phyloP scores from a whole-genome alignment of 2,113 vertebrate species.

The Notiomystis cincta region DNA sequence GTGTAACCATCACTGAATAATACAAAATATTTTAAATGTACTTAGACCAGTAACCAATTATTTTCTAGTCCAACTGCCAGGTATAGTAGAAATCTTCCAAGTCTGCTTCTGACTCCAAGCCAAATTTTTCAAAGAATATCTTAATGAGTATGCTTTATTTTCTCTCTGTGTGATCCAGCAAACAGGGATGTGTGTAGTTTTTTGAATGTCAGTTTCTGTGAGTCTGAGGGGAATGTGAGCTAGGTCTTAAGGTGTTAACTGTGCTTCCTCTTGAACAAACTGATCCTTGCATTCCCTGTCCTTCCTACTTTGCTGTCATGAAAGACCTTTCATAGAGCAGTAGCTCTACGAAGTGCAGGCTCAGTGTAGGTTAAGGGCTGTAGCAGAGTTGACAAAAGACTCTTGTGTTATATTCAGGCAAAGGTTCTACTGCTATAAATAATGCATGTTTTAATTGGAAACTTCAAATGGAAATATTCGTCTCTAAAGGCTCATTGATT shows the following conservation, averaged over 20 bases:
- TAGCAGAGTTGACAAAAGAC: not conserved
- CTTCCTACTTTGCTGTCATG: not conserved
- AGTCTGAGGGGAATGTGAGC: not conserved
- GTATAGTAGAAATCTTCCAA: not conserved
- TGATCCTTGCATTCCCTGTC: not conserved
- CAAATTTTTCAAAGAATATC: not conserved
- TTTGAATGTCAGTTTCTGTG: not conserved
- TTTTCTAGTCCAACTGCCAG: not conserved
- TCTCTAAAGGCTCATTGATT: not conserved
- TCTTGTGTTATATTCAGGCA: not conserved
- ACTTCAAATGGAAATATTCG: not conserved
- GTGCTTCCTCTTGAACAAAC: not conserved
- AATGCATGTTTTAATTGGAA: conserved; percentile 42
- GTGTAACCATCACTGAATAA: not conserved
- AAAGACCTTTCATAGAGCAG: not conserved
- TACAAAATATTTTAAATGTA: not conserved
- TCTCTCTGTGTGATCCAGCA: not conserved
- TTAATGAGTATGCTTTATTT: not conserved
- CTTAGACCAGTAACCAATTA: not conserved
- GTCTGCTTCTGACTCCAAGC: not conserved
- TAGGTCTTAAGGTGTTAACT: not conserved
- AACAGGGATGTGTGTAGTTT: not conserved
- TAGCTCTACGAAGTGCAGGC: not conserved
- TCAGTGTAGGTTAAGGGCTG: not conserved
- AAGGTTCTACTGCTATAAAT: conserved; percentile 30